These are phyloP conservation scores for Hetaerina titia DNA, from an alignment of 2,888 invertebrate genomes.

Conservation along the genomic window DNA sequence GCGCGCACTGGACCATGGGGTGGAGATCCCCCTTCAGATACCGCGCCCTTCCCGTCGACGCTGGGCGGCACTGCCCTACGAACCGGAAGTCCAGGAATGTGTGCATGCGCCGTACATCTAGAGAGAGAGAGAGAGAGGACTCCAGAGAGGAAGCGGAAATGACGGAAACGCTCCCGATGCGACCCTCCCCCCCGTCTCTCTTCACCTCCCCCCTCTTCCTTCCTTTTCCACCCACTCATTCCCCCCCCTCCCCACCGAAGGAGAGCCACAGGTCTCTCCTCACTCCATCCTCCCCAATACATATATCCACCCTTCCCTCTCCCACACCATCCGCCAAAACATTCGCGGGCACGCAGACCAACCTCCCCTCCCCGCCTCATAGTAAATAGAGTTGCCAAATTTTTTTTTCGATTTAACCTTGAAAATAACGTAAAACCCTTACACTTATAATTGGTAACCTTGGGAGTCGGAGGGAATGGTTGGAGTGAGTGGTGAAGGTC, in stretches of 20 bases:
- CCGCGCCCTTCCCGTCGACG: neutral
- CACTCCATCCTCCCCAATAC: no score
- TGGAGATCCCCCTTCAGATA: conserved; percentile 23
- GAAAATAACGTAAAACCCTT: no score
- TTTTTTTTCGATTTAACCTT: no score
- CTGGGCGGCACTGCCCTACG: neutral
- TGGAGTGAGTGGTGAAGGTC: no score
- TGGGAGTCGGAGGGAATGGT: no score
- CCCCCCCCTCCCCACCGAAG: neutral
- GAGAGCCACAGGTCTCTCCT: neutral
- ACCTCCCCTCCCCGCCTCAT: neutral
- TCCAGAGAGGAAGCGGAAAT: conserved; percentile 42
- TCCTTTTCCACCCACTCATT: neutral
- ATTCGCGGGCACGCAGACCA: neutral
- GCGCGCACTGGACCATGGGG: conserved; percentile 24
- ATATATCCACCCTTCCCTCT: no score
- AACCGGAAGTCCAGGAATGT: conserved; percentile 40
- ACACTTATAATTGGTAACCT: no score
- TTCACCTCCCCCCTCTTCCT: neutral
- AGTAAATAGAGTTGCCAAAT: no score
- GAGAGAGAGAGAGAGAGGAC: no score
- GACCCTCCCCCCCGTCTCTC: neutral
- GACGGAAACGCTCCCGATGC: neutral
- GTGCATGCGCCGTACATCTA: neutral
- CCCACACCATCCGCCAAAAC: no score